Evolutionary conservation across 1,140 invertebrate genomes (phyloP).

Genomic region (Arctopsyche grandis): DNA sequence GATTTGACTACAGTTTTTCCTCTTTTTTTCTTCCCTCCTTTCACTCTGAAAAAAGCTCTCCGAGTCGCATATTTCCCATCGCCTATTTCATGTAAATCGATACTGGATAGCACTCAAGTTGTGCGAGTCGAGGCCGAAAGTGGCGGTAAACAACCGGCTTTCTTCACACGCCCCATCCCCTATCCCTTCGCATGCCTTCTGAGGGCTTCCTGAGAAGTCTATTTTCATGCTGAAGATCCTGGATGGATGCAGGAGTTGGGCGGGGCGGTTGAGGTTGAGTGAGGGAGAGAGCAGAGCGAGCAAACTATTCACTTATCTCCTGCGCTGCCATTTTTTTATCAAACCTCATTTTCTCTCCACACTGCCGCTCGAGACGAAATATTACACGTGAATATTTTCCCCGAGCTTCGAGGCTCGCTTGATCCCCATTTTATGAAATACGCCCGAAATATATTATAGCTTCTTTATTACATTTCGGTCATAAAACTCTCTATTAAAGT

Average conservation of each 20-base stretch:
- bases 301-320: slow-evolving; percentile 36
- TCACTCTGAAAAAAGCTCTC: background rate
- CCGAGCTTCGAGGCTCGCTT: background rate
- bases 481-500: slow-evolving; percentile 5
- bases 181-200: background rate
- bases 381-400: slow-evolving; percentile 10
- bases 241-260: background rate
- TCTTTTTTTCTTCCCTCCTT: background rate
- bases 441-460: slow-evolving; percentile 3
- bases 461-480: background rate
- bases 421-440: slow-evolving; percentile 10
- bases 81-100: slow-evolving; percentile 26
- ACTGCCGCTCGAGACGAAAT: background rate
- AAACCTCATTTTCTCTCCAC: slow-evolving; percentile 27
- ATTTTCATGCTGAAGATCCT: slow-evolving; percentile 21
- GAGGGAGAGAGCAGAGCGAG: background rate
- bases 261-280: background rate
- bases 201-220: slow-evolving; percentile 4
- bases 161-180: slow-evolving; percentile 18
- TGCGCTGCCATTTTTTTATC: slow-evolving; percentile 20
- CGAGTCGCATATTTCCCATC: slow-evolving; percentile 15
- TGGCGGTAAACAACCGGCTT: slow-evolving; percentile 26
- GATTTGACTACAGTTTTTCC: background rate
- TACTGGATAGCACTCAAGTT: slow-evolving; percentile 30
- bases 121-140: slow-evolving; percentile 27